A percentile compares a stretch with the other conserved stretches of the same genome.
These are phyloP conservation scores for Microcebus murinus DNA, from an alignment of 2,113 vertebrate species.

Conservation along the genomic window DNA sequence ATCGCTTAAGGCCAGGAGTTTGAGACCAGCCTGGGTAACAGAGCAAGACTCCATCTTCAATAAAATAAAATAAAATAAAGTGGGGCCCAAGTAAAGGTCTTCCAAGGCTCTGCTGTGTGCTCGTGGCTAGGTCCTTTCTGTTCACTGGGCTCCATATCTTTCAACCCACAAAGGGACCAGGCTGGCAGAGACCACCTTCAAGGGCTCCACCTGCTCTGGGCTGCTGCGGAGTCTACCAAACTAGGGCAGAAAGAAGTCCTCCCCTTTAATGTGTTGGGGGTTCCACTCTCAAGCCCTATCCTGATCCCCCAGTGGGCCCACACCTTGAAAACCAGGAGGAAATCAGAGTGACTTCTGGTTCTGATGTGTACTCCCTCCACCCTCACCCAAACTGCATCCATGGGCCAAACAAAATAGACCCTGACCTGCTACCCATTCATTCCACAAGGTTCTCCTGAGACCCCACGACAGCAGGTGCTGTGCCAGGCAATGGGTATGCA, in stretches of 20 bases:
- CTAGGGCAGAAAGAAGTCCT: neutral
- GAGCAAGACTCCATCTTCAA: too few relatives aligned
- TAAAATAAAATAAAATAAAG: neutral
- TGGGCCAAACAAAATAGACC: neutral
- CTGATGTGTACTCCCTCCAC: neutral
- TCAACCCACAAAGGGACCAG: neutral
- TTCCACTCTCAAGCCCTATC: neutral
- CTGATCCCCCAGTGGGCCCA: neutral
- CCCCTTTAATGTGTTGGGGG: neutral
- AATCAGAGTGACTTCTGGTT: neutral
- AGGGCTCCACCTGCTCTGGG: neutral
- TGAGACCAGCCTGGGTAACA: too few relatives aligned
- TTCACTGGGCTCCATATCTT: neutral
- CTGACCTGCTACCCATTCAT: neutral
- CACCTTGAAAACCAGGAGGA: neutral
- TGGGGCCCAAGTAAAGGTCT: neutral
- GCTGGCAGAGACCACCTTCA: neutral
- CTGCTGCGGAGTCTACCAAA: neutral
- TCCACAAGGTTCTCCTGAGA: neutral
- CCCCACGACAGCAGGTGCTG: fast-evolving
- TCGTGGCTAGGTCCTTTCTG: neutral
- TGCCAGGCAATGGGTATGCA: neutral
- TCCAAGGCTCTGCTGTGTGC: neutral
- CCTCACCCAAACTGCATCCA: neutral
- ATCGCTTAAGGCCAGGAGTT: too few relatives aligned